These are phyloP conservation scores for Hyles vespertilio DNA, from an alignment of 1,140 invertebrate genomes.

Conservation along the genomic window DNA sequence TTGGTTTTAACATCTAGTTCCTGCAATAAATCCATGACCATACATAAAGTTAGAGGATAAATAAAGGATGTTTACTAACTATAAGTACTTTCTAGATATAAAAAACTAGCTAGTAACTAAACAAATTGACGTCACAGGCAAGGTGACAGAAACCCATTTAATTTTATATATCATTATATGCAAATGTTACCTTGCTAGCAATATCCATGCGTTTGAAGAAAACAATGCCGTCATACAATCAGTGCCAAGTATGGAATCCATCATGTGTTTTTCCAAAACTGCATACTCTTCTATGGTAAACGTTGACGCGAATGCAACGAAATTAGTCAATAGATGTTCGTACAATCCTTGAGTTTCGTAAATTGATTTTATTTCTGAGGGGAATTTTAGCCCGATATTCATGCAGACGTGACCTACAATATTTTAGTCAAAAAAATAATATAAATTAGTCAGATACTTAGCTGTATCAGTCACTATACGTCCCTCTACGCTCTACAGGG, in stretches of 20 bases:
- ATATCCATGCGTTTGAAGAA: conserved; percentile 42
- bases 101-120: too few species aligned
- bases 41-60: too few species aligned
- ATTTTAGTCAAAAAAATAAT: not conserved
- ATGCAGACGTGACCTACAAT: conserved; percentile 49
- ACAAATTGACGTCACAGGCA: too few species aligned
- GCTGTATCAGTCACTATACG: too few species aligned
- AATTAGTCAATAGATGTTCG: conserved; percentile 38
- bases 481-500: too few species aligned
- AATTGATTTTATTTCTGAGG: conserved; percentile 10
- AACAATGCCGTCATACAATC: conserved; percentile 43
- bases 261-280: conserved; percentile 34
- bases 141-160: too few species aligned
- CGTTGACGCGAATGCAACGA: conserved; percentile 25
- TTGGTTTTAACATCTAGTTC: too few species aligned
- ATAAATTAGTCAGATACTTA: too few species aligned
- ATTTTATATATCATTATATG: too few species aligned
- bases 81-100: too few species aligned
- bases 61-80: too few species aligned
- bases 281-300: conserved; percentile 30
- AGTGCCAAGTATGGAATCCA: conserved; percentile 32
- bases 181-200: conserved; percentile 42
- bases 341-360: conserved; percentile 29
- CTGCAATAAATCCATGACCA: too few species aligned
- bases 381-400: conserved; percentile 35